Base-by-base conservation (phyloP, 2,113 vertebrate species). In the Scomber colias region DNA sequence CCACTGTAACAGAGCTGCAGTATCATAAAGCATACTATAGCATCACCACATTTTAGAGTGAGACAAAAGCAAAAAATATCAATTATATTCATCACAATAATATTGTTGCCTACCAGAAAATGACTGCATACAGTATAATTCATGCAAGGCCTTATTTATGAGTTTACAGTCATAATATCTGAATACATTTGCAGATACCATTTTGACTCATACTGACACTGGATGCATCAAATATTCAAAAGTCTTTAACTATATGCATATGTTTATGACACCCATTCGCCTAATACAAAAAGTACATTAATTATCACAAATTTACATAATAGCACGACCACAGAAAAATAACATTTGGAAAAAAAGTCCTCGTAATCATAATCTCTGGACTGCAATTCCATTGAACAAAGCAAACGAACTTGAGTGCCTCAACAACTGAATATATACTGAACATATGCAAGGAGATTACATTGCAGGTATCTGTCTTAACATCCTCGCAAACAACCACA, bases 291-390 rank as follows among this genome's bases (percentile, higher is more conserved):
- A n/a, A 46, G 13, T 19, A 46, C 13, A 65, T 24, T 16, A 27
- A 65, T 50, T 15, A 65, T 65, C 45, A 64, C 17, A 11, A 79
- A n/a, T 65, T 24, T 14, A 64, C 16, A 53, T 6, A 30, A 64
- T 65, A 2, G 7, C 44, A 49, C 21, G 48, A 5, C 35, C 35
- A 40, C 19, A 13, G 21, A 27, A 5, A 46, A 21, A 24, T 21
- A 21, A 13, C 11, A 15, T 27, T 21, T 21, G 21, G 21, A 21
- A 21, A 21, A 19, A 57, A 6, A 59, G 2, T 14, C 15, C 10
- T 35, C 12, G 62, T 31, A 30, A 35, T 50, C 7, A 50, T 45
- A 49, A 56, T 49, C 3, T 46, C 13, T 2, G 3, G 6, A n/a
- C 19, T 1, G 40, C 35, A 30, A 49, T 13, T 3, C 21, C 11